phyloP scores from a whole-genome alignment of 2,113 vertebrate species.

The Dasyornis broadbenti region DNA sequence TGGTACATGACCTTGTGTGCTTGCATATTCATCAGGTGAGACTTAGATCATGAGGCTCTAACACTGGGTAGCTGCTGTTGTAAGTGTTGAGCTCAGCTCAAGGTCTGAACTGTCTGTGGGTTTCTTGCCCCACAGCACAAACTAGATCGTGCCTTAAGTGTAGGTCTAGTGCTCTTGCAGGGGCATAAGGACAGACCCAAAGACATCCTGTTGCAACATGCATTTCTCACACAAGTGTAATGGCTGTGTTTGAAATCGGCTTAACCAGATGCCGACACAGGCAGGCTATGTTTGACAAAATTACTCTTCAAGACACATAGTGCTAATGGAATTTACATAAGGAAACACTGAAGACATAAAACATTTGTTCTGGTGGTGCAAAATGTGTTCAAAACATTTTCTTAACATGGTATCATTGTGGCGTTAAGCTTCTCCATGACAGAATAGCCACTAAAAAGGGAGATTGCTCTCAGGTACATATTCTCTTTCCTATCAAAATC shows the following conservation, averaged over 20 bases:
- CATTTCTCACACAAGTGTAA: not conserved
- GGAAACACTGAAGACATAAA: not conserved
- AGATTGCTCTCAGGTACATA: not conserved
- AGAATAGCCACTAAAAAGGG: not conserved
- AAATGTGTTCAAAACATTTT: not conserved
- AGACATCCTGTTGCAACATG: not conserved
- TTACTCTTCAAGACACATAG: accelerated
- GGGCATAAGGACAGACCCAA: not conserved
- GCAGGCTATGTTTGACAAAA: not conserved
- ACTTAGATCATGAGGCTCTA: not conserved
- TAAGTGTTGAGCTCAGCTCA: not conserved
- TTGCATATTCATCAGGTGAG: not conserved
- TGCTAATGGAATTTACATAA: not conserved
- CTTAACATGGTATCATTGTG: not conserved
- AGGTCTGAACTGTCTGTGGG: not conserved
- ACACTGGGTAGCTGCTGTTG: not conserved
- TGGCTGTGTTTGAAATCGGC: not conserved
- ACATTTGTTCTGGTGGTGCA: not conserved
- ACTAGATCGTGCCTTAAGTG: not conserved
- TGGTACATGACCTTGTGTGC: not conserved
- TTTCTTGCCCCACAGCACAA: not conserved
- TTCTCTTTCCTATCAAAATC: not conserved
- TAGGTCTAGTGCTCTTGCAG: not conserved
- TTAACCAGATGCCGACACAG: not conserved
- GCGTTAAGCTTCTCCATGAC: not conserved